Evolutionary conservation across 2,888 invertebrate genomes (phyloP).

Genomic region (Tridacna gigas): DNA sequence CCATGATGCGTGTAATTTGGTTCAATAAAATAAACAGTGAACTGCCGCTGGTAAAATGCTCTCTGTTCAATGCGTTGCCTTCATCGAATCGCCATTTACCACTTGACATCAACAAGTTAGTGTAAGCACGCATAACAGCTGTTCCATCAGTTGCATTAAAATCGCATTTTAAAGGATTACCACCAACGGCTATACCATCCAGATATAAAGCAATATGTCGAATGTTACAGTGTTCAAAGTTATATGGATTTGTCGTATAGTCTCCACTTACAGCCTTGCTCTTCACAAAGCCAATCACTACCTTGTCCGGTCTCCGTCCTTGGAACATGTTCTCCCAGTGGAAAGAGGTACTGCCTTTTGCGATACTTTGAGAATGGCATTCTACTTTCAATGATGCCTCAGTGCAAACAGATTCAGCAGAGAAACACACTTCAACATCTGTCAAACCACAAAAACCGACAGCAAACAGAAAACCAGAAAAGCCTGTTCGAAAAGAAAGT

Average conservation of each 20-base stretch:
- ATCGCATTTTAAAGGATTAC: constrained; percentile 45
- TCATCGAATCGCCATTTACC: constrained; percentile 26
- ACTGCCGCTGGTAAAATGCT: constrained; percentile 1
- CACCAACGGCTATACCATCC: constrained; percentile 48
- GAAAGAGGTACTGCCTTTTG: constrained; percentile 43
- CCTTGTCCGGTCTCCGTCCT: constrained; percentile 39
- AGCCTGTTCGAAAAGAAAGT: no score
- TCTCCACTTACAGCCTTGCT: constrained; percentile 42
- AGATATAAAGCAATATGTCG: constrained; percentile 46
- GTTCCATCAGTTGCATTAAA: constrained; percentile 27
- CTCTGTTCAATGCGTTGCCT: constrained; percentile 29
- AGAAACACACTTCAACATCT: no score
- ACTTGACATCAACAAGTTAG: constrained; percentile 38
- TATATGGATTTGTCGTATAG: constrained; percentile 50
- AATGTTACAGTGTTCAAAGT: constrained; percentile 53
- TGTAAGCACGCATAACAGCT: constrained; percentile 35
- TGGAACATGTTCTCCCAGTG: constrained; percentile 54
- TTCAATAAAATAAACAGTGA: constrained; percentile 31
- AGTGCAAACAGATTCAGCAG: no score
- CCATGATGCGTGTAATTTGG: constrained; percentile 35
- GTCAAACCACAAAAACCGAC: no score
- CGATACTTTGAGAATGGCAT: constrained; percentile 30
- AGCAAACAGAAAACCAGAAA: no score
- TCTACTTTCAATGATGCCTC: no score
- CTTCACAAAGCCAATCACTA: constrained; percentile 46